Percentiles rank a stretch among this genome's conserved stretches.
Conservation (phyloP, 2,113 vertebrate species). For the Polypterus bichir region DNA sequence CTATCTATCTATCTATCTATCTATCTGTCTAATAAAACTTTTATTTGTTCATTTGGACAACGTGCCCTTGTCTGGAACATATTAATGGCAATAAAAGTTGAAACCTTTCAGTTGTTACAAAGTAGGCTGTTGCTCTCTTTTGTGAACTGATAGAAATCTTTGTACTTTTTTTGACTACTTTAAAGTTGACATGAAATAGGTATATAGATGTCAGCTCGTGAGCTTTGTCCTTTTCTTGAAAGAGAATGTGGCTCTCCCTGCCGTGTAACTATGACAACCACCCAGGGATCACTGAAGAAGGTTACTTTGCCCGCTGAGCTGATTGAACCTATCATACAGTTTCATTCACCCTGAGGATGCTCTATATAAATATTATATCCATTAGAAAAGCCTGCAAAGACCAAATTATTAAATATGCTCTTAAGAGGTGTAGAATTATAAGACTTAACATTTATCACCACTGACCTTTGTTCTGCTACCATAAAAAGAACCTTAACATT, state of each 20-base stretch:
- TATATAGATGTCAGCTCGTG: conserved; percentile 22
- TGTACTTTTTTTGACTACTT: neutral
- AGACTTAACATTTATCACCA: too few species aligned
- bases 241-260: conserved; percentile 38
- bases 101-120: too few species aligned
- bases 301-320: conserved; percentile 53
- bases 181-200: conserved; percentile 6
- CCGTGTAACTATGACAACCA: conserved; percentile 59
- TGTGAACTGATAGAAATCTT: too few species aligned
- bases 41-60: too few species aligned
- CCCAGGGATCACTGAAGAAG: conserved; percentile 46
- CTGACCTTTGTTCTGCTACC: too few species aligned
- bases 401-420: neutral
- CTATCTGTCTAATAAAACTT: too few species aligned
- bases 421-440: neutral
- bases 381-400: neutral
- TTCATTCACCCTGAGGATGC: neutral
- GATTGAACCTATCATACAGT: conserved; percentile 42
- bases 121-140: too few species aligned
- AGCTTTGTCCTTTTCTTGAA: conserved; percentile 37
- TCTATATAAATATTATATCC: neutral
- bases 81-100: too few species aligned
- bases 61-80: too few species aligned
- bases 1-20: too few species aligned
- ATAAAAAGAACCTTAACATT: too few species aligned